A percentile compares a stretch with the other conserved stretches of the same genome.
These are phyloP conservation scores for Erebia epiphron DNA, from an alignment of 2,888 invertebrate species.

Conservation along the genomic window DNA sequence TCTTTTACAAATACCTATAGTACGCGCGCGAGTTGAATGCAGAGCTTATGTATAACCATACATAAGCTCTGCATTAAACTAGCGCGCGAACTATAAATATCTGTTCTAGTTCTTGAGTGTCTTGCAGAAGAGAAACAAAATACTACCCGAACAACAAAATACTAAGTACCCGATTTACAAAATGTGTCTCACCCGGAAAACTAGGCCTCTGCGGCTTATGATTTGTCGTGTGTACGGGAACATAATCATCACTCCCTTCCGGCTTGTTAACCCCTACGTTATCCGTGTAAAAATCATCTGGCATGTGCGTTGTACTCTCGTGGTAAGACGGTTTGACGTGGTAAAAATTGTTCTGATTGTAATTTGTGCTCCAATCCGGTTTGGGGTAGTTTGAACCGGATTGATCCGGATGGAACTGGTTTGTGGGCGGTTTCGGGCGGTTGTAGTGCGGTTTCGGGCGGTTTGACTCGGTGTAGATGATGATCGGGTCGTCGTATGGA, in stretches of 20 bases:
- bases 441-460: slow-evolving; percentile 52
- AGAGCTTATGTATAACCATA: too few species aligned
- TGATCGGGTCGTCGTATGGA: slow-evolving; percentile 75
- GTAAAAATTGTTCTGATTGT: slow-evolving; percentile 63
- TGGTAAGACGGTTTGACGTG: slow-evolving; percentile 79
- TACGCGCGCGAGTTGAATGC: too few species aligned
- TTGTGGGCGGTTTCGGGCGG: slow-evolving; percentile 51
- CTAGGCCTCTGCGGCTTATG: slow-evolving; percentile 69
- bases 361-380: slow-evolving; percentile 59
- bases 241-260: slow-evolving; percentile 75
- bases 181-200: slow-evolving; percentile 72
- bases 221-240: slow-evolving; percentile 63
- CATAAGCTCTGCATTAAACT: too few species aligned
- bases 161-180: slow-evolving; percentile 33
- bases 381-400: slow-evolving; percentile 52
- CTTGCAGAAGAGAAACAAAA: slow-evolving; percentile 31
- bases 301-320: slow-evolving; percentile 64
- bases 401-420: slow-evolving; percentile 49
- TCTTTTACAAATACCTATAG: too few species aligned
- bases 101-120: slow-evolving; percentile 23
- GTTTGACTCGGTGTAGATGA: slow-evolving; percentile 74
- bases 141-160: slow-evolving; percentile 13
- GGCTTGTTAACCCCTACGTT: slow-evolving; percentile 47
- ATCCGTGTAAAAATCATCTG: slow-evolving; percentile 61
- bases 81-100: too few species aligned